phyloP scores from a whole-genome alignment of 2,888 invertebrate species.

The Lacanobia oleracea region DNA sequence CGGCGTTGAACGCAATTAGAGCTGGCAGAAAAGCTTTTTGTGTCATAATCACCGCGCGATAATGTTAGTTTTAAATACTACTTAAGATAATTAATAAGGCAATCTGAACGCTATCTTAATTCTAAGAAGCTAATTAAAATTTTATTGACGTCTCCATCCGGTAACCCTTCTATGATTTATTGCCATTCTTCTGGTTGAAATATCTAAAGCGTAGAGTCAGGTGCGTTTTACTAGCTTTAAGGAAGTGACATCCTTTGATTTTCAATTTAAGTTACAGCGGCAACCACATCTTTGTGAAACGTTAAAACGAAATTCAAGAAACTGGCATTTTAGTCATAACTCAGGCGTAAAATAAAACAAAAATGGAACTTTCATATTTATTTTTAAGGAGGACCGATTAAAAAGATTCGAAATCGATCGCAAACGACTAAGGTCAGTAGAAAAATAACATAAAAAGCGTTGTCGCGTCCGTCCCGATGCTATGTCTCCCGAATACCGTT shows the following conservation, averaged over 20 bases:
- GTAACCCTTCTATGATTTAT: conserved; percentile 54
- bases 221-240: conserved; percentile 11
- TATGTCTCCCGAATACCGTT: conserved; percentile 89
- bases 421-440: conserved; percentile 83
- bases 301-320: conserved; percentile 24
- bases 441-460: conserved; percentile 86
- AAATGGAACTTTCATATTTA: conserved; percentile 64
- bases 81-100: conserved; percentile 78
- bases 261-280: conserved; percentile 13
- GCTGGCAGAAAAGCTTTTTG: conserved; percentile 85
- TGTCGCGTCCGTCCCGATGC: conserved; percentile 85
- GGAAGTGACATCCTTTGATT: conserved; percentile 43
- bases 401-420: conserved; percentile 80
- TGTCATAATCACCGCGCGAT: conserved; percentile 82
- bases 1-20: conserved; percentile 90
- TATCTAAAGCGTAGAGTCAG: conserved; percentile 3
- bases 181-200: conserved; percentile 20
- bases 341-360: conserved; percentile 47
- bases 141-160: conserved; percentile 55
- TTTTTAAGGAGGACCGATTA: conserved; percentile 65
- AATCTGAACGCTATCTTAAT: conserved; percentile 70
- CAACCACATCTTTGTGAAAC: neutral
- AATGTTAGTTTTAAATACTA: conserved; percentile 79
- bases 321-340: conserved; percentile 46
- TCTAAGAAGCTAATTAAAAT: conserved; percentile 69